Base-by-base conservation (phyloP, 2,888 invertebrate species). In the Pyrgus malvae region DNA sequence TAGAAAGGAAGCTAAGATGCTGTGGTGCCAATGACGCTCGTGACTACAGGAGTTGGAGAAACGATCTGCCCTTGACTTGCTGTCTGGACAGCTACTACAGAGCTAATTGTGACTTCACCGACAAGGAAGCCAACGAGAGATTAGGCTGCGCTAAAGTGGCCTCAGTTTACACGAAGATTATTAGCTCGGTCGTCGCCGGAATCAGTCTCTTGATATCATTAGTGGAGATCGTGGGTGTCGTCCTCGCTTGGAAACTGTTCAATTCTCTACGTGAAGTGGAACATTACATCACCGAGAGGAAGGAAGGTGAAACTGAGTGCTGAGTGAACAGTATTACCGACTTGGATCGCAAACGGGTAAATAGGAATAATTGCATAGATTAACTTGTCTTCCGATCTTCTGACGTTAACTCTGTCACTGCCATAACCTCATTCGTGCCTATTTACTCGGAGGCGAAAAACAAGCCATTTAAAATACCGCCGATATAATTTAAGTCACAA, bases 71-170 rank as follows among this genome's bases (percentile, higher is more conserved):
- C 0, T 54, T 89, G 46, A 84, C 88, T 3, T 90, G 90, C 64
- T 90, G 90, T 46, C 64, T 73, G 58, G 89, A 89, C 57, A 87
- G 87, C 63, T 86, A 88, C 62, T 88, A 88, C 63, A 60, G 87
- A 57, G 79, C 89, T 0, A 80, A 78, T 7, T 90, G 90, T 49
- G 89, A 89, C 40, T 89, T 90, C 62, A 90, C 90, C 0, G 89
- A 90, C 46, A 90, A 90, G 63, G 90, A 90, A 63, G 90, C 90
- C 0, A 90, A 90, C 56, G 90, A 90, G 56, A 72, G 89, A 64
- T 64, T 89, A 35, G 90, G 90, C 35, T 90, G 89, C 74, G 88
- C 89, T 61, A 89, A 89, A 72, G 90, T 90, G 55, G 90, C 90
- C 0, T 66, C 89, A n/a, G 90, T 88, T 16, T 90, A 90, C 60